Conservation (phyloP, 2,113 vertebrate genomes). For the Peucedramus taeniatus region DNA sequence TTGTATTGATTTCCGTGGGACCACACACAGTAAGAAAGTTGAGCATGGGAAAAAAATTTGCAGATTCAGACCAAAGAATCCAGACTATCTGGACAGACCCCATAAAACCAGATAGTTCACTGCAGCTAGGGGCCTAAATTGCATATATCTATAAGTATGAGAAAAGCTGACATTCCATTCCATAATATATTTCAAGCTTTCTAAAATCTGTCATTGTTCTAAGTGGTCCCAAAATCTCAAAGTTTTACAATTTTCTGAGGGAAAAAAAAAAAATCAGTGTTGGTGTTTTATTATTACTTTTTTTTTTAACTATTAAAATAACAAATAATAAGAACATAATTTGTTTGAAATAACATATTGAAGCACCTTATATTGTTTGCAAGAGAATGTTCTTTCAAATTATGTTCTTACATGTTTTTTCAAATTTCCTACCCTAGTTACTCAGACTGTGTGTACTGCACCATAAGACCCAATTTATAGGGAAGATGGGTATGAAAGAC, state of each 20-base stretch:
- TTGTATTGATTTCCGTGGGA: background rate
- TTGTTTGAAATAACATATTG: background rate
- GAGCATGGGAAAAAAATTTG: background rate
- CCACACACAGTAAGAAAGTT: constrained; percentile 33
- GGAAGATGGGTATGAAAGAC: background rate
- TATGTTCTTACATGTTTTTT: no score
- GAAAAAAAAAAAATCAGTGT: background rate
- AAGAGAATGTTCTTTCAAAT: background rate
- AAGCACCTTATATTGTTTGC: background rate
- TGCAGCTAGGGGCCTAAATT: background rate
- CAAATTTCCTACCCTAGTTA: background rate
- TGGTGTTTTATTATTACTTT: background rate
- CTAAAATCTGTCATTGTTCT: background rate
- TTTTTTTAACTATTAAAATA: background rate
- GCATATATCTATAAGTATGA: background rate
- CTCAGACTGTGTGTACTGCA: background rate
- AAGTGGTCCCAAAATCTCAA: background rate
- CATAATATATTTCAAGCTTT: background rate
- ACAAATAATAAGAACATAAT: background rate
- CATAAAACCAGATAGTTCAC: constrained; percentile 17
- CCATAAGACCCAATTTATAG: background rate
- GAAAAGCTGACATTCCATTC: background rate
- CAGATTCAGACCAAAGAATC: constrained; percentile 15
- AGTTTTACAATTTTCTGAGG: background rate
- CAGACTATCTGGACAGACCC: background rate